phyloP scores from a whole-genome alignment of 2,113 vertebrate species.

The Melanocharis versteri region DNA sequence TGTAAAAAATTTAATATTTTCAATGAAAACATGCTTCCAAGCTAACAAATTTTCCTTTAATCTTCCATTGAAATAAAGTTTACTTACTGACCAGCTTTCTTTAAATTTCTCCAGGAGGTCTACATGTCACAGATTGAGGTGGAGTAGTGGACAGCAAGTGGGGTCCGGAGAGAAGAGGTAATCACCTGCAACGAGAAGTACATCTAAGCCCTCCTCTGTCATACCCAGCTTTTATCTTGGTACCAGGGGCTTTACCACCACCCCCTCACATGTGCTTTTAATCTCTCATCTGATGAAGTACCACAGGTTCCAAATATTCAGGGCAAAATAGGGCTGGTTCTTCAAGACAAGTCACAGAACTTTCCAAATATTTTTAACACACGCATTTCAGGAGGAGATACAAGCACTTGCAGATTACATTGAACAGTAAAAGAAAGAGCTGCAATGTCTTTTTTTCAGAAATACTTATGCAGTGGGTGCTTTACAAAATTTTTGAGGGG shows the following conservation, averaged over 20 bases:
- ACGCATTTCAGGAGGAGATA: not conserved
- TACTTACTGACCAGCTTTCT: not conserved
- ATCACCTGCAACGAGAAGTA: not conserved
- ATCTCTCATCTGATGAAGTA: not conserved
- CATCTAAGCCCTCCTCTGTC: not conserved
- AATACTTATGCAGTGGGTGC: not conserved
- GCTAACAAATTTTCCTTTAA: not conserved
- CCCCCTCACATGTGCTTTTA: too few species aligned
- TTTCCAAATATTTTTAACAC: not conserved
- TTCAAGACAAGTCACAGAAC: not conserved
- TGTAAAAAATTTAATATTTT: not conserved
- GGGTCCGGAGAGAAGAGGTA: not conserved
- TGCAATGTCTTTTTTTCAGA: not conserved
- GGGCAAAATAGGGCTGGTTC: not conserved
- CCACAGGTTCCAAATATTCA: not conserved
- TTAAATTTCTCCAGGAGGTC: not conserved
- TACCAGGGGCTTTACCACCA: not conserved
- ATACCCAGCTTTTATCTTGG: not conserved
- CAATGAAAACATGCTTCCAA: not conserved
- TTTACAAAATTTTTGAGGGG: not conserved
- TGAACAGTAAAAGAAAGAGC: not conserved
- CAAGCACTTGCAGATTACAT: not conserved
- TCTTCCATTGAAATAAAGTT: not conserved
- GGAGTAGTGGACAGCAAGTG: not conserved
- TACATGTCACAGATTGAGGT: not conserved